These are phyloP conservation scores for Prietella phreatophila DNA, from an alignment of 2,113 vertebrate genomes.

Conservation along the genomic window DNA sequence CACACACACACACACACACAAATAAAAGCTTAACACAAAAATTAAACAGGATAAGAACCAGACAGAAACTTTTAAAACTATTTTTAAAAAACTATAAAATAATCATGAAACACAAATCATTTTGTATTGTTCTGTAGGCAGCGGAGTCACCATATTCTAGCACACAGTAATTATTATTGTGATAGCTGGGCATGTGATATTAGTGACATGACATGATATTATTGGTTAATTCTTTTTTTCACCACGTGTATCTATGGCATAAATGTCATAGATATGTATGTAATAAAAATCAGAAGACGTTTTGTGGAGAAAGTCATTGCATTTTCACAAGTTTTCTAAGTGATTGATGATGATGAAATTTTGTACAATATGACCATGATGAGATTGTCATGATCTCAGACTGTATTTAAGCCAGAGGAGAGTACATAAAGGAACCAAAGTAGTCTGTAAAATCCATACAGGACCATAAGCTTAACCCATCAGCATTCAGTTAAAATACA, in stretches of 20 bases:
- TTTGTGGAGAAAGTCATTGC: neutral
- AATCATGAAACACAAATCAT: neutral
- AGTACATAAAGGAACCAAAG: neutral
- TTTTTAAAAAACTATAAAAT: neutral
- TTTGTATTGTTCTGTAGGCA: neutral
- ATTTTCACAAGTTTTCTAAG: neutral
- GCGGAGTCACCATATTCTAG: neutral
- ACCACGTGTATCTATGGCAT: neutral
- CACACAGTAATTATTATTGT: neutral
- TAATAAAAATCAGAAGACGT: neutral
- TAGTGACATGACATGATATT: neutral
- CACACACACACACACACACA: conserved; percentile 20
- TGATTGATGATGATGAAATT: neutral
- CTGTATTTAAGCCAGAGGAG: no score
- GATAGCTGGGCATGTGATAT: neutral
- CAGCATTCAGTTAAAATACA: neutral
- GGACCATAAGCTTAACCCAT: neutral
- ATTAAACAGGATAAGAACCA: neutral
- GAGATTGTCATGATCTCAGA: neutral
- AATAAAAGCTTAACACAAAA: conserved; percentile 11
- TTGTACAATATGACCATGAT: neutral
- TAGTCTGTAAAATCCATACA: neutral
- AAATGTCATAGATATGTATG: no score
- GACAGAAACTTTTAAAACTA: neutral
- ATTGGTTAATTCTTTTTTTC: neutral